Evolutionary conservation across 2,888 invertebrate species (phyloP).

Genomic region (Cloeon dipterum): DNA sequence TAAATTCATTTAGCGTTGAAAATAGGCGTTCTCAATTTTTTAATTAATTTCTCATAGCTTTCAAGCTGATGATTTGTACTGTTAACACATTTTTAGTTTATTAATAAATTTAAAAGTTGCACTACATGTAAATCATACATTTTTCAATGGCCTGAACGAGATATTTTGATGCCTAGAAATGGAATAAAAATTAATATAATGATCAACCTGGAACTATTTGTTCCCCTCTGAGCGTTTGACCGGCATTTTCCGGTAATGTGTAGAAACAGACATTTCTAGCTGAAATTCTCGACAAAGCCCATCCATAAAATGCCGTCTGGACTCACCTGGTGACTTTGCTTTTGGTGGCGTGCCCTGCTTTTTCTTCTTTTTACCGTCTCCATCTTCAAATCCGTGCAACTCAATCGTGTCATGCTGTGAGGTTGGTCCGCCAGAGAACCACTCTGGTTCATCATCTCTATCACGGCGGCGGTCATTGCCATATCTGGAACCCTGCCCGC

Average conservation of each 20-base stretch:
- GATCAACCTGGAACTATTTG: no score
- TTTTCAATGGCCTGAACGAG: no score
- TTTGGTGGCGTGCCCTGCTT: not conserved
- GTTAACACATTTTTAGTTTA: not conserved
- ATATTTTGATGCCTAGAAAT: no score
- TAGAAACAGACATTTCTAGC: no score
- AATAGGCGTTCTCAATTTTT: no score
- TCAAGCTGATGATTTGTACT: no score
- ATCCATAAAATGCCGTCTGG: not conserved
- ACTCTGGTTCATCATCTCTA: slow-evolving; percentile 63
- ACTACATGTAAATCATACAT: no score
- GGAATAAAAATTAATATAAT: no score
- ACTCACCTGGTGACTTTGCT: not conserved
- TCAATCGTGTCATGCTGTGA: slow-evolving; percentile 85
- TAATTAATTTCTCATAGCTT: not conserved
- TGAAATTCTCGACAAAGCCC: no score
- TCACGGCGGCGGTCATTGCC: slow-evolving; percentile 24
- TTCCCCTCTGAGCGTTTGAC: no score
- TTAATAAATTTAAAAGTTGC: not conserved
- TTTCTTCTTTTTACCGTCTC: not conserved
- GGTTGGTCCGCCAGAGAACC: slow-evolving; percentile 66
- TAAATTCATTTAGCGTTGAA: no score
- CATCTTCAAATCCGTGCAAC: slow-evolving; percentile 72
- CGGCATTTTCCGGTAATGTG: no score
- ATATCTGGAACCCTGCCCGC: slow-evolving; percentile 19